Conservation (phyloP, 1,140 invertebrate species). For the Lepidotrigona ventralis region DNA sequence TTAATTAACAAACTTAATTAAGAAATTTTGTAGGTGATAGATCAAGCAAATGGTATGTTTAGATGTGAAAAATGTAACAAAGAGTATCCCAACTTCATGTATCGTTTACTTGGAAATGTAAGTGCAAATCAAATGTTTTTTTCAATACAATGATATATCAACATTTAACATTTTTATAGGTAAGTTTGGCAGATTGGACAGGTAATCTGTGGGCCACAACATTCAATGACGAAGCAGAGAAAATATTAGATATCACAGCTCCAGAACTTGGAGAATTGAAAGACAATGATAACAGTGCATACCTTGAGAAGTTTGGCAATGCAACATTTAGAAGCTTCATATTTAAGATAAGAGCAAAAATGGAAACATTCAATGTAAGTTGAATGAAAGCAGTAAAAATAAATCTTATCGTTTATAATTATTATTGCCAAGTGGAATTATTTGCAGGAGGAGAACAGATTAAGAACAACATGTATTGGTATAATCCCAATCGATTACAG, state of each 20-base stretch:
- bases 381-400: not conserved
- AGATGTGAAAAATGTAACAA: constrained; percentile 97
- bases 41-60: constrained; percentile 92
- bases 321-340: constrained; percentile 90
- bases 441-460: constrained; percentile 89
- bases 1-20: too few species aligned
- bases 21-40: constrained; percentile 82
- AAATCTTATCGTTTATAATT: constrained; percentile 23
- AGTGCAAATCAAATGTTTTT: constrained; percentile 73
- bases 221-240: constrained; percentile 93
- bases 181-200: constrained; percentile 90
- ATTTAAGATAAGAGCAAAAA: constrained; percentile 91
- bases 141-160: not conserved
- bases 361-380: constrained; percentile 93
- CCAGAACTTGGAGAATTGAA: constrained; percentile 88
- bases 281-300: constrained; percentile 83
- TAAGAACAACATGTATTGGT: constrained; percentile 87
- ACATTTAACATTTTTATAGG: constrained; percentile 76
- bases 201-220: constrained; percentile 92
- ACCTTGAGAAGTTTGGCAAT: constrained; percentile 84
- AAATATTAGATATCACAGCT: constrained; percentile 87
- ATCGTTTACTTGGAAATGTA: constrained; percentile 90
- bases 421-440: constrained; percentile 10
- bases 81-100: constrained; percentile 92
- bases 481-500: constrained; percentile 87